Evolutionary conservation across 2,113 vertebrate species (phyloP).

Genomic region (Madoqua kirkii): DNA sequence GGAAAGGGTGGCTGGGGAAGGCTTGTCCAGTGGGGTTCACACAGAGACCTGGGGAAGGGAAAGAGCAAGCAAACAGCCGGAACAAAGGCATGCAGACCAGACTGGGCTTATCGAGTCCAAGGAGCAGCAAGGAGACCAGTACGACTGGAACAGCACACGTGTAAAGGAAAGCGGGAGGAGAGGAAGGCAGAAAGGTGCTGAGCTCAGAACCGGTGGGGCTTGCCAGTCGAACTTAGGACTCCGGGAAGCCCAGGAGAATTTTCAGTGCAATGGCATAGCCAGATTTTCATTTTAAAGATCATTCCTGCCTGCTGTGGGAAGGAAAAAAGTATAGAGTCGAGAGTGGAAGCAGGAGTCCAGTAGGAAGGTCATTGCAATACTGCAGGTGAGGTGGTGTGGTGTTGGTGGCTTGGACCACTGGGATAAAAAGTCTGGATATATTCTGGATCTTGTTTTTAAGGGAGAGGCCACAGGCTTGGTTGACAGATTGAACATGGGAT

Average conservation of each 20-base stretch:
- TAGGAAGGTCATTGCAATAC: neutral
- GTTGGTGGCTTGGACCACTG: neutral
- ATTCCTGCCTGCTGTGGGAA: neutral
- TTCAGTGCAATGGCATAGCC: neutral
- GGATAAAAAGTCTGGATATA: neutral
- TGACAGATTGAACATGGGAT: neutral
- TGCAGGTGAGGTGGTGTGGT: rapidly evolving
- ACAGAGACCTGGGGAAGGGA: neutral
- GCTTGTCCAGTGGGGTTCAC: neutral
- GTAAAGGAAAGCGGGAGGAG: neutral
- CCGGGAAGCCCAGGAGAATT: neutral
- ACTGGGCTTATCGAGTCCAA: neutral
- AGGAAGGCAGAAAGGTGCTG: neutral
- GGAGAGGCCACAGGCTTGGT: neutral
- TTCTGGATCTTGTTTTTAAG: neutral
- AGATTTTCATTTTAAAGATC: neutral
- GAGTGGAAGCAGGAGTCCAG: neutral
- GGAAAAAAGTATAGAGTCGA: neutral
- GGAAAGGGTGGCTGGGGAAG: neutral
- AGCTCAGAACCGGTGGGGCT: neutral
- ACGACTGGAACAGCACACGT: rapidly evolving
- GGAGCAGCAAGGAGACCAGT: neutral
- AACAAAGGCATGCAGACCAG: neutral
- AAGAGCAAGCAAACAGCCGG: rapidly evolving
- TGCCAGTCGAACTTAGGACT: rapidly evolving